Evolutionary conservation across 2,797 vertebrate genomes (phyloP), one percentile per base, ranked within the genome.

Genomic region (Emys orbicularis): DNA sequence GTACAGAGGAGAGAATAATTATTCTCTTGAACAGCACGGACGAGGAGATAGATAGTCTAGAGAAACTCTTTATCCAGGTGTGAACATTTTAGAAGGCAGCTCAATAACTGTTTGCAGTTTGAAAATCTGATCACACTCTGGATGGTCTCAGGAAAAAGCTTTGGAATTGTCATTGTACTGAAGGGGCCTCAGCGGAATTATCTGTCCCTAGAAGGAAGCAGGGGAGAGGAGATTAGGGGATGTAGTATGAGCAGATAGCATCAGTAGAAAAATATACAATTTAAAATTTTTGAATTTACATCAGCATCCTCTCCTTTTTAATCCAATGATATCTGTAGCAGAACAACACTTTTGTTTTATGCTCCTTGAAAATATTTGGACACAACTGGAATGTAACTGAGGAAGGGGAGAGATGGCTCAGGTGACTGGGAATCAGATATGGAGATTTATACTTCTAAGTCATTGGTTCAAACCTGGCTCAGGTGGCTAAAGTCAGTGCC

Each of bases 61-160:
- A 91, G 44, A 56, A 96, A 92, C 84, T 89, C 59, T 79, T 82
- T 0, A 1, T 80, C 54, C 83, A 50, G 86, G 84, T 91, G 93
- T 83, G 90, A 97, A 93, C 81, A 91, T 97, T 97, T 95, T 79
- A 83, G 88, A 93, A 97, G 84, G 84, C 76, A 86, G 95, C 95
- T 95, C 94, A 90, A 68, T 95, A 90, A 37, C 31, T 9, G 31
- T 88, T 91, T 95, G 80, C 59, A 90, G 91, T 90, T 92, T 96
- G 87, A 93, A 94, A 96, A 95, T 57, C 93, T 3, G 79, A 81
- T 95, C 95, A 93, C 91, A 89, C 44, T 82, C 52, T 12, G 1
- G 81, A 27, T 4, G 31, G 59, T 90, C 83, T 90, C 88, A 86
- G 84, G 88, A 86, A 90, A 81, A 53, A 94, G 86, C 79, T 87